A percentile compares a stretch with the other conserved stretches of the same genome.
Evolutionary conservation across 2,797 vertebrate genomes (phyloP).

Genomic region (Eulemur mongoz): DNA sequence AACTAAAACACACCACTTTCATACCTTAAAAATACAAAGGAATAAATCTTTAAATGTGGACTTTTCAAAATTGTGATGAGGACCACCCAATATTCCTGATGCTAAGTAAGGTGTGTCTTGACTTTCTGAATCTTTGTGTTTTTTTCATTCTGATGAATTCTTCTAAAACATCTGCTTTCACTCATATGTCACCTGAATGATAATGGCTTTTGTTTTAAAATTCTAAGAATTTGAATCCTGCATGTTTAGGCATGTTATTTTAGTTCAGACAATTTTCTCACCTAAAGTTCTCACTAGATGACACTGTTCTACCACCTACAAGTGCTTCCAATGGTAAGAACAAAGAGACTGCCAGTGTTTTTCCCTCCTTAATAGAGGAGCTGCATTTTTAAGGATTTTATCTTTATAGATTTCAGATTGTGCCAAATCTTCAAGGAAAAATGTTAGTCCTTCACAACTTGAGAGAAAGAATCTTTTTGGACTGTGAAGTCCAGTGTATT

Average conservation of each 20-base stretch:
- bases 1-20: neutral
- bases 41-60: neutral
- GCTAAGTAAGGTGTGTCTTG: neutral
- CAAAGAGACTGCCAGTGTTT: neutral
- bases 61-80: neutral
- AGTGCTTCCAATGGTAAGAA: neutral
- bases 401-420: neutral
- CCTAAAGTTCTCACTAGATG: slow-evolving; percentile 63
- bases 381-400: neutral
- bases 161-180: neutral
- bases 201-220: neutral
- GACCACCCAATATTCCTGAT: too few species aligned
- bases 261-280: neutral
- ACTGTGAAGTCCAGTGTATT: neutral
- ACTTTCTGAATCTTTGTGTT: neutral
- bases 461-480: neutral
- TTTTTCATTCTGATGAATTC: neutral
- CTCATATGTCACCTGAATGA: neutral
- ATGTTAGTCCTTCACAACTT: neutral
- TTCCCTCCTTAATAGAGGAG: neutral
- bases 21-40: neutral
- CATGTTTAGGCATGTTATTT: neutral
- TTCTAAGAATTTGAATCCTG: neutral
- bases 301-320: slow-evolving; percentile 51
- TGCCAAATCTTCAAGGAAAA: neutral